phyloP scores from a whole-genome alignment of 2,888 invertebrate species.

The Tenthredo livida region DNA sequence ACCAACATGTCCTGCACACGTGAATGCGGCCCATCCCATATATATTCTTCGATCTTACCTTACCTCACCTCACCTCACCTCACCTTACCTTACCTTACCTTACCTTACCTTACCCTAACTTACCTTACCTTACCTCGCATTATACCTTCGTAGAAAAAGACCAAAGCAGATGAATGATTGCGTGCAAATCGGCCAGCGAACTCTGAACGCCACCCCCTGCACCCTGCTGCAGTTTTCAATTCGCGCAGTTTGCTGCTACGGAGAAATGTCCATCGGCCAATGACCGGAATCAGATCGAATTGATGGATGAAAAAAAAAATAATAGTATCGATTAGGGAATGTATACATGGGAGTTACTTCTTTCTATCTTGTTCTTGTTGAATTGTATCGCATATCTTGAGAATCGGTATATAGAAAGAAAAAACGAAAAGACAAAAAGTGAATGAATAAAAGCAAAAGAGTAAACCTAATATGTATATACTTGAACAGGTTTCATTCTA shows the following conservation, averaged over 20 bases:
- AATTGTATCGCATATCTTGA: too few relatives aligned
- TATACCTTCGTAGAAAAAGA: constrained; percentile 20
- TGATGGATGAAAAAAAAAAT: background rate
- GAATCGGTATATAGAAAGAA: background rate
- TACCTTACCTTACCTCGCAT: constrained; percentile 30
- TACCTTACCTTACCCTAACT: constrained; percentile 26
- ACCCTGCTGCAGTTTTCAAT: background rate
- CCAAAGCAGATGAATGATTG: constrained; percentile 50
- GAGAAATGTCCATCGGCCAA: background rate
- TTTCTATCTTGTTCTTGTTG: too few relatives aligned
- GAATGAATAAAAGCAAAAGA: background rate
- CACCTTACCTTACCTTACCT: background rate
- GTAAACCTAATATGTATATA: background rate
- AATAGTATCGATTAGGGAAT: background rate
- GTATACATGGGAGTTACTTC: too few relatives aligned
- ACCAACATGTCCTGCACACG: constrained; percentile 72
- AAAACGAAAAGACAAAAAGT: too few relatives aligned
- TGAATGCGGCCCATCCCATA: constrained; percentile 75
- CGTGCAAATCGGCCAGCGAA: constrained; percentile 52
- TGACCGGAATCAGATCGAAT: constrained; percentile 8
- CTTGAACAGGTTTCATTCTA: background rate
- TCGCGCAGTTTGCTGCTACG: background rate
- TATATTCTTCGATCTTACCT: constrained; percentile 56
- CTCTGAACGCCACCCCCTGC: constrained; percentile 22
- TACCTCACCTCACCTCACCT: constrained; percentile 43